Conservation (phyloP, 2,797 vertebrate genomes). For the Morelia viridis region DNA sequence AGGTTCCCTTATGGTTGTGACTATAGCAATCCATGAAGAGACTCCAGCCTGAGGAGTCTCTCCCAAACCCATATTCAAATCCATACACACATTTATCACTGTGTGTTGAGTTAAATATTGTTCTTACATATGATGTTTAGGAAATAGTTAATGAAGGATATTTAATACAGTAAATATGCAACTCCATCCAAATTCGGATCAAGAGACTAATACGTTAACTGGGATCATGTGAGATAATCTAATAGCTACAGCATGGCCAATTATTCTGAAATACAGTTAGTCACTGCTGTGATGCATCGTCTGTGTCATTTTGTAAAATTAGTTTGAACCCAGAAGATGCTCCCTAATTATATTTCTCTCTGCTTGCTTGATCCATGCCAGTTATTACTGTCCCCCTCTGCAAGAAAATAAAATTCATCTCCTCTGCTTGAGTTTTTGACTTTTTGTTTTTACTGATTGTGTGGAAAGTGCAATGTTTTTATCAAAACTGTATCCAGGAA, state of each 20-base stretch:
- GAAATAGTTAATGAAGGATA: background rate
- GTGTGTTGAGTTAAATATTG: background rate
- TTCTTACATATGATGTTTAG: no score
- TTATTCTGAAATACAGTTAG: constrained; percentile 13
- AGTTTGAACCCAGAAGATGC: constrained; percentile 1
- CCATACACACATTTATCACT: background rate
- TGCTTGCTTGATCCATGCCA: constrained; percentile 16
- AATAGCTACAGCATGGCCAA: background rate
- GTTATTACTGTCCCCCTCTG: constrained; percentile 16
- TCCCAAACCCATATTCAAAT: background rate
- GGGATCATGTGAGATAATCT: background rate
- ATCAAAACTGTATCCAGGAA: constrained; percentile 31
- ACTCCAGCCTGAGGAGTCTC: background rate
- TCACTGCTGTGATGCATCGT: constrained; percentile 21
- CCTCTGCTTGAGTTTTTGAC: background rate
- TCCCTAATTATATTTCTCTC: constrained; percentile 25
- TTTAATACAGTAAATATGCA: background rate
- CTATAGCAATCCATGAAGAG: background rate
- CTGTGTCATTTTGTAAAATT: constrained; percentile 26
- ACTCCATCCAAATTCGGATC: background rate
- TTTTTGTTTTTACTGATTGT: constrained; percentile 26
- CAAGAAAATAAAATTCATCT: background rate
- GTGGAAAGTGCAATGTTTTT: constrained; percentile 34
- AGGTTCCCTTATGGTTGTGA: background rate
- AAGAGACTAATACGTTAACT: background rate